Base-by-base conservation (phyloP, 2,113 vertebrate genomes). In the Oxyruncus cristatus region DNA sequence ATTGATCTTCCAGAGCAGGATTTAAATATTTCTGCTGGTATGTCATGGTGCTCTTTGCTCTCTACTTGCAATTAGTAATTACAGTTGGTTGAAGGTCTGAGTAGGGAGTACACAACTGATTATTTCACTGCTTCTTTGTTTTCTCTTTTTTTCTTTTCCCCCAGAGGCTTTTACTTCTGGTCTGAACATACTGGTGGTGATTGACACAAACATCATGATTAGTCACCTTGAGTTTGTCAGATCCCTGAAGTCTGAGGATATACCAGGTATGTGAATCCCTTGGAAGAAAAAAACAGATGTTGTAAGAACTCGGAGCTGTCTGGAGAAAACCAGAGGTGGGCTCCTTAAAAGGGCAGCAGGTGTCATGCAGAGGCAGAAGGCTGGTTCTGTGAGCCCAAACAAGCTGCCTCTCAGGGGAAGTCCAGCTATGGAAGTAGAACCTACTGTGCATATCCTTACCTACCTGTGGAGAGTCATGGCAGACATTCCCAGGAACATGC, bases 121-220 rank as follows among this genome's bases (percentile, higher is more conserved):
- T 84, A 11, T 94, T 95, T 28, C 71, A 41, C 35, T 92, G 10
- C 42, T 72, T 12, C 7, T 39, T 41, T 88, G 42, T 74, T 83
- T 92, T 68, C 50, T 35, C 67, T 39, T 56, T 24, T 47, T 35
- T 33, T 53, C 5, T 27, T 41, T 76, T 58, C 12, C 2, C 2
- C 4, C 85, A 98, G 92, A 92, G 98, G 97, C 96, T 97, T 96
- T 96, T 53, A 53, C 94, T 79, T 96, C 93, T 84, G 98, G 98
- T 73, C 97, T 98, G 95, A 97, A 97, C 61, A 95, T 99, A 3
- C 92, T 99, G 42, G 97, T 99, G 79, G 98, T 99, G 86, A 97
- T 99, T 90, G 99, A 99, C 95, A 99, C 99, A 89, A 99, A 99
- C 96, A 97, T 99, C 96, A 98, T 99, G 89, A 99, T 99, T 89